phyloP scores from a whole-genome alignment of 92 coral and sea anemone genomes.

The Umimayanthus kanabou region DNA sequence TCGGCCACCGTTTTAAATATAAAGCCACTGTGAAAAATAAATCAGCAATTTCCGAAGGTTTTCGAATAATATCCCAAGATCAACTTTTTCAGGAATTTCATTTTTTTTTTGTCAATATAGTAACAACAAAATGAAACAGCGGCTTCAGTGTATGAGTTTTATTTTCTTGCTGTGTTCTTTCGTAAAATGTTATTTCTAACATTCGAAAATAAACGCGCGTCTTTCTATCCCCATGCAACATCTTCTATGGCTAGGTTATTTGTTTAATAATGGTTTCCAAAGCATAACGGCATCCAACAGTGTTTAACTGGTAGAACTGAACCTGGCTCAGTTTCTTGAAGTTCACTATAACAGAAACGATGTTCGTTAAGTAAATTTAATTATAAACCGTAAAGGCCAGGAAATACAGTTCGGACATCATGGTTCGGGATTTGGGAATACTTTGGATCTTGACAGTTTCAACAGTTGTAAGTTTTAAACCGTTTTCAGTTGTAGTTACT shows the following conservation, averaged over 20 bases:
- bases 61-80: too few relatives aligned
- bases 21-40: too few relatives aligned
- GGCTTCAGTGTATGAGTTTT: not conserved
- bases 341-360: not conserved
- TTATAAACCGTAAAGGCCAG: not conserved
- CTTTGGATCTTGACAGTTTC: not conserved
- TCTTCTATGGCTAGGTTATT: not conserved
- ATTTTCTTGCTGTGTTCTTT: not conserved
- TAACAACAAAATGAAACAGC: too few relatives aligned
- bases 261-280: slow-evolving; percentile 11
- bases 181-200: too few relatives aligned
- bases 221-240: too few relatives aligned
- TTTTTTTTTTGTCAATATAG: too few relatives aligned
- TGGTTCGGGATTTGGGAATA: not conserved
- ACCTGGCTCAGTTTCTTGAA: not conserved
- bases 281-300: slow-evolving; percentile 7
- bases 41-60: too few relatives aligned
- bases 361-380: not conserved
- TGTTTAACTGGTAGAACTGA: not conserved
- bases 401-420: not conserved
- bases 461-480: not conserved
- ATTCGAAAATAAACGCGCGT: too few relatives aligned
- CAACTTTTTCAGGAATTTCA: too few relatives aligned
- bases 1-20: too few relatives aligned
- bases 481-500: not conserved